Evolutionary conservation across 2,113 vertebrate genomes (phyloP), one percentile per base, ranked within the genome.

Genomic region (Pipra filicauda): DNA sequence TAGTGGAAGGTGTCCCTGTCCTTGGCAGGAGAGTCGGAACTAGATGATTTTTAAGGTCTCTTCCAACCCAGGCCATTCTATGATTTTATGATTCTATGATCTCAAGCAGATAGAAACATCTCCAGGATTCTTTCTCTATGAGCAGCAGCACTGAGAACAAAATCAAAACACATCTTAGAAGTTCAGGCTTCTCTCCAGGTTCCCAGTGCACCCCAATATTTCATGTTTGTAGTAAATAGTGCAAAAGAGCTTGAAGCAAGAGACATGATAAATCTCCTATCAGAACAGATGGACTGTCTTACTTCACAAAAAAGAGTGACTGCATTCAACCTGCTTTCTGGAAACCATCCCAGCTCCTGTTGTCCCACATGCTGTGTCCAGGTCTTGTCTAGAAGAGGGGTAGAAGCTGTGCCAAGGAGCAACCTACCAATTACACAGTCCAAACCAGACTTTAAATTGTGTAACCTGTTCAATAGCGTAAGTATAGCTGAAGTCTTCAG

Each of bases 21-120:
- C 24, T 41, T 3, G n/a, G 24, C 3, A 65, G 8, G 12, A 6
- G 7, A 1, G 3, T 4, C 62, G 41, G 30, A 89, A 35, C 1
- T 3, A 15, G 15, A 35, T 15, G 24, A 31, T n/a, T 31, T 48
- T 62, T 55, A 31, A 83, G 12, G 4, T 48, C 55, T 83, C 13
- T 69, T 69, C 28, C 39, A 82, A 8, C 5, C 9, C 5, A 62
- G n/a, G 9, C 2, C 46, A 16, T 41, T 55, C 41, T 43, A 15
- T 69, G 46, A 39, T 48, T 55, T 70, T 26, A 43, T 41, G 26
- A 48, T 48, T 26, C 48, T 18, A n/a, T 22, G 16, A 69, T 48
- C 48, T 67, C 81, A 89, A 71, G 27, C 8, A 89, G 48, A 62
- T 58, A 31, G 41, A 86, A 87, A 69, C 2, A 35, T 26, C 26